Evolutionary conservation across 2,797 vertebrate genomes (phyloP).

Genomic region (Galago senegalensis): DNA sequence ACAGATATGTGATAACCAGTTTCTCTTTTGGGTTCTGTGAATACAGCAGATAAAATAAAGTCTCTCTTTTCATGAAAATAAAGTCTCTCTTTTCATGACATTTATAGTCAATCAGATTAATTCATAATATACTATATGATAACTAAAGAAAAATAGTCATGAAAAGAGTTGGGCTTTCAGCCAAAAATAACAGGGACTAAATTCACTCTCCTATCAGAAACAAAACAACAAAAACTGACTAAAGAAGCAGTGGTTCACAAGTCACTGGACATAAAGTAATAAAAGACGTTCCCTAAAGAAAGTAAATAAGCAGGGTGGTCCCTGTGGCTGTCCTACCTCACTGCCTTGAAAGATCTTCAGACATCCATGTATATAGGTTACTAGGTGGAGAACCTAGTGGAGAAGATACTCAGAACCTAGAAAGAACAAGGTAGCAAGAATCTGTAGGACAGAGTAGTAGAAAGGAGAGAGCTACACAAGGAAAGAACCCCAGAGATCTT

Average conservation of each 20-base stretch:
- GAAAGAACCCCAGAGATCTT: neutral
- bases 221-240: neutral
- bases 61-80: neutral
- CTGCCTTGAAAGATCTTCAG: neutral
- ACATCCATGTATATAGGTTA: neutral
- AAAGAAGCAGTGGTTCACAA: neutral
- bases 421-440: neutral
- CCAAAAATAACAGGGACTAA: neutral
- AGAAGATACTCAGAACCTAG: neutral
- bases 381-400: too few species aligned
- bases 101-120: neutral
- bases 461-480: neutral
- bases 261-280: neutral
- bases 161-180: conserved; percentile 3
- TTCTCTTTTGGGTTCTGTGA: neutral
- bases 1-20: neutral
- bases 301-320: neutral
- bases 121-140: conserved; percentile 6
- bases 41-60: neutral
- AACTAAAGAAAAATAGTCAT: neutral
- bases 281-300: neutral
- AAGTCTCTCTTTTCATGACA: neutral
- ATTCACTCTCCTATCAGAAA: neutral
- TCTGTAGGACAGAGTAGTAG: neutral
- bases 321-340: neutral